A percentile compares a stretch with the other conserved stretches of the same genome.
phyloP scores from a whole-genome alignment of 2,888 invertebrate species.

The Empis livida region DNA sequence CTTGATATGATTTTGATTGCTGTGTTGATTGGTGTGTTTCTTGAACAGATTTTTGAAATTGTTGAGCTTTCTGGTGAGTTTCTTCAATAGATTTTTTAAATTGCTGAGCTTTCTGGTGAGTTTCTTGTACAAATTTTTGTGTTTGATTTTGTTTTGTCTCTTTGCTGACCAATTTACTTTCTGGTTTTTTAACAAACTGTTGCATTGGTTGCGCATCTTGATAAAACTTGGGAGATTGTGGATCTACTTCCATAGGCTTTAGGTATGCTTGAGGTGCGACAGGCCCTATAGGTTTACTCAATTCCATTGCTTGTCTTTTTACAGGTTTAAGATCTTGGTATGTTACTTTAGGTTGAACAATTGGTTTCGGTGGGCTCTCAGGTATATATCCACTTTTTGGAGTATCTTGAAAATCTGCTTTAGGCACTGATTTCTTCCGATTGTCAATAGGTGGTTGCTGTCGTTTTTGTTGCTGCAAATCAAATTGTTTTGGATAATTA shows the following conservation, averaged over 20 bases:
- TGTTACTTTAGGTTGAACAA: not conserved
- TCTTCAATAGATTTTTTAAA: not conserved
- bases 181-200: not conserved
- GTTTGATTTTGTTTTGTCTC: no score
- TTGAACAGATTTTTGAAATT: not conserved
- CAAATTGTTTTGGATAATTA: not conserved
- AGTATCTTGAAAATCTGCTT: not conserved
- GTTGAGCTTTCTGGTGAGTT: not conserved
- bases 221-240: not conserved
- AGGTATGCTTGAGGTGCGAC: not conserved
- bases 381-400: not conserved
- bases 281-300: no score
- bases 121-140: not conserved
- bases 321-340: not conserved
- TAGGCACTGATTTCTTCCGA: not conserved
- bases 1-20: not conserved
- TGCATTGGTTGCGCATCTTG: not conserved
- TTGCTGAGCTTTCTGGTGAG: not conserved
- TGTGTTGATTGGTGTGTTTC: not conserved
- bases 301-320: no score
- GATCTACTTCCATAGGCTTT: not conserved
- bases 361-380: not conserved
- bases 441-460: not conserved
- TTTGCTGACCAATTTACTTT: not conserved
- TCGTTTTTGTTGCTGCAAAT: not conserved